phyloP scores from a whole-genome alignment of 37 sponge, comb jelly and placozoan genomes.

The Bolinopsis microptera region DNA sequence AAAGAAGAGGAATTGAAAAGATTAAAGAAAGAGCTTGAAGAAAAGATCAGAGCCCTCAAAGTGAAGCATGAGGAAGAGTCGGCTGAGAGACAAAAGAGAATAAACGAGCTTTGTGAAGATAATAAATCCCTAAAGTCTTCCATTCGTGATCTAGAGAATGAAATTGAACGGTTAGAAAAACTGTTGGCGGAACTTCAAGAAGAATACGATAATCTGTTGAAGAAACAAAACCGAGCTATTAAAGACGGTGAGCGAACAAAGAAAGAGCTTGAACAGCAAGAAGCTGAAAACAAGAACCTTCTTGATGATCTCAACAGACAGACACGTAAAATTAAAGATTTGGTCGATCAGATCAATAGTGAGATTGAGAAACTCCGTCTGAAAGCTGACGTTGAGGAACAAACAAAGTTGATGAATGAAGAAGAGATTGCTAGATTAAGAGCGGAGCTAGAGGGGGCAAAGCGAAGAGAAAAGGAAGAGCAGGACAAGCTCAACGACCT shows the following conservation, averaged over 20 bases:
- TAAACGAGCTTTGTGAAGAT: background rate
- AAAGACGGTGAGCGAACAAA: background rate
- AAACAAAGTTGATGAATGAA: background rate
- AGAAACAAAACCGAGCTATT: background rate
- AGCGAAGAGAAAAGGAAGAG: background rate
- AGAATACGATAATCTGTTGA: background rate
- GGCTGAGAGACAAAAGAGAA: background rate
- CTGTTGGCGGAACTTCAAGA: conserved; percentile 21
- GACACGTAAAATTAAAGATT: background rate
- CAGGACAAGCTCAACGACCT: conserved; percentile 18
- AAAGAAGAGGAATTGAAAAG: background rate
- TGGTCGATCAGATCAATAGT: background rate
- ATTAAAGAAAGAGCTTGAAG: background rate
- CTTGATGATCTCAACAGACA: background rate
- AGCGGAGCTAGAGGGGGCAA: background rate
- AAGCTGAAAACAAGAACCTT: background rate
- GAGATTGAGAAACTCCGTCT: conserved; percentile 13
- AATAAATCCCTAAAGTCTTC: background rate
- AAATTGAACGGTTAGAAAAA: conserved; percentile 9
- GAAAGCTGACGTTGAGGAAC: background rate
- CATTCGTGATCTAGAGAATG: background rate
- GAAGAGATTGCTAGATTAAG: background rate
- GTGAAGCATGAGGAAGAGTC: background rate
- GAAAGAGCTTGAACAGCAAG: background rate
- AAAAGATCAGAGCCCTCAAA: conserved; percentile 2